Evolutionary conservation across 2,888 invertebrate species (phyloP), one percentile per base, ranked within the genome.

Genomic region (Cheilosia vernalis): DNA sequence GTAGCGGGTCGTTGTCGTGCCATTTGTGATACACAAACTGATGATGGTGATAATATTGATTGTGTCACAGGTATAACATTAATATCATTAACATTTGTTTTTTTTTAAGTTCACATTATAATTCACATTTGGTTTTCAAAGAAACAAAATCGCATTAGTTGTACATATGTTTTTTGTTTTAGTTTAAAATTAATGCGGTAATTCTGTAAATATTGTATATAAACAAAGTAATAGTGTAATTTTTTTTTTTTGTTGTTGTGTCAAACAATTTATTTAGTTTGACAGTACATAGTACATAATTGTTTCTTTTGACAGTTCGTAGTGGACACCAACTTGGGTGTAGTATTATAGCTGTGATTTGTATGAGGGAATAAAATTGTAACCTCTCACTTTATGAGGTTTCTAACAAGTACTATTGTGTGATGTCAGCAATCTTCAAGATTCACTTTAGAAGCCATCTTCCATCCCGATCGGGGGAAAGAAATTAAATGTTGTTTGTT

Each of bases 1-100:
- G 92, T 93, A 88, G 92, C 92, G 89, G 93, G 93, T 88, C 92
- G 92, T 89, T 95, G 94, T 91, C 92, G 90, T 87, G 94, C 90
- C 91, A 90, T 87, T 87, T 88, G 88, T 87, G 89, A 77, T 88
- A 89, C 86, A 87, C 87, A 80, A 51, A 78, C 78, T 63, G 84
- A 88, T 55, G 88, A 87, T 76, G 81, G 76, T 84, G 84, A 84
- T 81, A 88, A 87, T 87, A 83, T 69, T 89, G 88, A 89, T 88
- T 91, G 90, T 89, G 88, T 90, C 86, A 88, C 92, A 92, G 92
- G 92, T 92, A 92, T 90, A 89, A 82, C 47, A 87, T 83, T 82
- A 81, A 82, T 73, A 66, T 69, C 42, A 84, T 80, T 80, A 85
- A 85, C 85, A 72, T 6, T 67, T 58, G 24, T 60, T 49, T 64